Evolutionary conservation across 2,797 vertebrate genomes (phyloP), one percentile per base, ranked within the genome.

Genomic region (Prunella strophiata): DNA sequence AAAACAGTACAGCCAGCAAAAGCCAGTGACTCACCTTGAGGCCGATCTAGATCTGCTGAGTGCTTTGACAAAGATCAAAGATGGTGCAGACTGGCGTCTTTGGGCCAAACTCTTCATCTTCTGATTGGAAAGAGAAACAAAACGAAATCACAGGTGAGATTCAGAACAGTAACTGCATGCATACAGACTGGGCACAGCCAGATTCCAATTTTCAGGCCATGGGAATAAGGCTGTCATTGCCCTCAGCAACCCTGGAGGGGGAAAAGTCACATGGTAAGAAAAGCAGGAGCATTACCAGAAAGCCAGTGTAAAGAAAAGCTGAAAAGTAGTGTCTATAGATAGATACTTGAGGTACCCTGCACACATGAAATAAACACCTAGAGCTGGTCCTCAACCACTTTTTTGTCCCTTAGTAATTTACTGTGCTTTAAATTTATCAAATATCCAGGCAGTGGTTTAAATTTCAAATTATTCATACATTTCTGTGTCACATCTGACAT

Each of bases 21-120:
- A 83, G 50, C 63, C 80, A 58, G 57, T 72, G 47, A 93, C 93
- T 96, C 97, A 99, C 99, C 98, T 99, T 96, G 98, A 98, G 25
- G 98, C 98, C 2, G 98, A 98, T 95, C 98, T 98, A 17, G 98
- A 98, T 85, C 98, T 98, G 94, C 98, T 98, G 84, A 99, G 98
- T 38, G 99, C 98, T 98, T 99, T 99, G 97, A 99, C 99, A 97
- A 99, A 98, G 97, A 99, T 98, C 94, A 99, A 97, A 21, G 99
- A 99, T 3, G 99, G 99, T 81, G 99, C 99, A 8, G 99, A 99
- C 96, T 99, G 98, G n/a, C 99, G 98, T 94, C 99, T 98, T 93
- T 99, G 99, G 72, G 98, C 98, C 97, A 99, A 96, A 55, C 98
- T 99, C 98, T 99, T 99, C 98, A 99, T 99, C 98, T 99, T 99